Evolutionary conservation across 2,113 vertebrate genomes (phyloP), one percentile per base, ranked within the genome.

Genomic region (Bungarus multicinctus): DNA sequence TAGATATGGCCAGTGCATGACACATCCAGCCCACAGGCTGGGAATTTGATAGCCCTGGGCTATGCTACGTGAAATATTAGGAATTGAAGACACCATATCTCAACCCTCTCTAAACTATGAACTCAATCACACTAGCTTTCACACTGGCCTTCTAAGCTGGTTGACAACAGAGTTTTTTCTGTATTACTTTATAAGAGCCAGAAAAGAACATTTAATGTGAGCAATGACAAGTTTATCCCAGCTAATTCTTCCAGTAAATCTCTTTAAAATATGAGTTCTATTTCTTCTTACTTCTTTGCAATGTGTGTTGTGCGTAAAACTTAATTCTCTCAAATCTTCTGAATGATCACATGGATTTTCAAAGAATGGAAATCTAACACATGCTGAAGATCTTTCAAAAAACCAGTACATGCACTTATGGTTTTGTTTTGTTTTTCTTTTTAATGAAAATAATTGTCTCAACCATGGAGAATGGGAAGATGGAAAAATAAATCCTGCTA

Each of bases 291-390:
- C n/a, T 14, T 53, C 3, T 0, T 4, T 93, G 43, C 64, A 89
- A 22, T 0, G 0, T 88, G 88, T 90, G 54, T n/a, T 60, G 11
- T n/a, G 25, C 52, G 4, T 53, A 45, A 47, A 87, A 85, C 69
- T 90, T 81, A 92, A 47, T 20, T 87, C 1, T 5, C 8, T 3
- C 0, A 2, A 25, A 55, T 90, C 54, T 88, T 91, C 89, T 92
- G 2, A 30, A 64, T 92, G 39, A 12, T 90, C 64, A 53, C 85
- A 14, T 20, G 53, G 87, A 20, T 74, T 90, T 45, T 22, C 0
- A 91, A 52, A 53, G 34, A 91, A 50, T 54, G 14, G 89, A 91
- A 93, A 91, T 91, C 85, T n/a, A 92, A 89, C 34, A 91, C 27
- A 89, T 39, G 64, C 10, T 89, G 88, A 27, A 4, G 18, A 69